These are phyloP conservation scores for Automeris io DNA, from an alignment of 2,888 invertebrate genomes.

Conservation along the genomic window DNA sequence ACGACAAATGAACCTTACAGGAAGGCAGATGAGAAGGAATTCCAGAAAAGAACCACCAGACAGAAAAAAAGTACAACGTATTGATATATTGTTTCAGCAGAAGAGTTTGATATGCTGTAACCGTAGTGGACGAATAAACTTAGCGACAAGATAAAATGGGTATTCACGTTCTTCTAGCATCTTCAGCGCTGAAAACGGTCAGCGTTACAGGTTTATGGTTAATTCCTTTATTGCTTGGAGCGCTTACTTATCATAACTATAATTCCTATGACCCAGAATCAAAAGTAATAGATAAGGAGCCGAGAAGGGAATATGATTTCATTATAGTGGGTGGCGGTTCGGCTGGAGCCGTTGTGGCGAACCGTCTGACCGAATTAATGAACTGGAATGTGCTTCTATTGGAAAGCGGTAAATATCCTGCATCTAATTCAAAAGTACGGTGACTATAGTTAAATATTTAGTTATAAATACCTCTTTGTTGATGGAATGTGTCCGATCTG, in stretches of 20 bases:
- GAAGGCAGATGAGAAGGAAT: constrained; percentile 51
- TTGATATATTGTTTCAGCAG: not conserved
- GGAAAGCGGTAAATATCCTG: constrained; percentile 79
- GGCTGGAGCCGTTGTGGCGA: constrained; percentile 93
- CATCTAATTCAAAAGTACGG: too few species aligned
- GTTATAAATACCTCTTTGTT: too few species aligned
- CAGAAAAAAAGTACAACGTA: constrained; percentile 29
- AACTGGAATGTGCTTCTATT: constrained; percentile 87
- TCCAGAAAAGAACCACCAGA: constrained; percentile 51
- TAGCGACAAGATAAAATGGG: constrained; percentile 75
- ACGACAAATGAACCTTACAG: constrained; percentile 30
- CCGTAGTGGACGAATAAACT: not conserved
- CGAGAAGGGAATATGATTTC: constrained; percentile 88
- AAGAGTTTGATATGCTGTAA: constrained; percentile 18
- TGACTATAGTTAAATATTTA: too few species aligned
- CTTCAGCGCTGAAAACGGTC: constrained; percentile 87
- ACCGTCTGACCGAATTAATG: constrained; percentile 84
- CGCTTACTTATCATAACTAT: constrained; percentile 88
- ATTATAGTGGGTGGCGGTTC: constrained; percentile 91
- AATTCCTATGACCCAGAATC: constrained; percentile 89
- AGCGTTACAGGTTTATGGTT: constrained; percentile 89
- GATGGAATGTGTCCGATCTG: too few species aligned
- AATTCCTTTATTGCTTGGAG: constrained; percentile 88
- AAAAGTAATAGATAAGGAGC: constrained; percentile 82
- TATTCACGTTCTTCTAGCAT: constrained; percentile 83